Evolutionary conservation across 2,797 vertebrate species (phyloP).

Genomic region (Crocodylus rhombifer): DNA sequence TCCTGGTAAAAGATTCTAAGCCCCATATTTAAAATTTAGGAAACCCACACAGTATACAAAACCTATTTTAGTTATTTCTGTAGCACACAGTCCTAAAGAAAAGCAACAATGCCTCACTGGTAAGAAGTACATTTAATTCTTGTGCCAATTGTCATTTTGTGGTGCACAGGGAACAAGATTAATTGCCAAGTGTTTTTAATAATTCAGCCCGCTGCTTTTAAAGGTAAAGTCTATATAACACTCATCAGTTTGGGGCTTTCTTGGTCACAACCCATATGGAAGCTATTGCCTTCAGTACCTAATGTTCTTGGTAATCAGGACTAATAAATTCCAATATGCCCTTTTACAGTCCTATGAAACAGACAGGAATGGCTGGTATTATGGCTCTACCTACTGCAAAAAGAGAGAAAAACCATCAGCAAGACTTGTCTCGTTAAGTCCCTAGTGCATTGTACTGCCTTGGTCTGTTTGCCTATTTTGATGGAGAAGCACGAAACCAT

Average conservation of each 20-base stretch:
- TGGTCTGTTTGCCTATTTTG: not conserved
- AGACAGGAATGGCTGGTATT: not conserved
- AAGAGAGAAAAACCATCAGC: not conserved
- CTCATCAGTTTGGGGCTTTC: not conserved
- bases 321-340: not conserved
- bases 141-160: not conserved
- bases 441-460: not conserved
- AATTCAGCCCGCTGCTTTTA: not conserved
- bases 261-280: not conserved
- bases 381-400: not conserved
- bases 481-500: not conserved
- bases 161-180: not conserved
- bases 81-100: not conserved
- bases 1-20: constrained; percentile 27
- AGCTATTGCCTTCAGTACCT: not conserved
- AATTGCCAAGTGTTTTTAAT: not conserved
- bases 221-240: not conserved
- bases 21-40: constrained; percentile 25
- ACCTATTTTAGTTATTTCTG: not conserved
- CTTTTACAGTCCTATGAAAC: not conserved
- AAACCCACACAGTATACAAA: constrained; percentile 6
- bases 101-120: constrained; percentile 11
- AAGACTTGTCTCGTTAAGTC: not conserved
- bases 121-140: constrained; percentile 19
- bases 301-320: not conserved